These are phyloP conservation scores for Bombus terrestris DNA, from an alignment of 1,140 invertebrate genomes.

Conservation along the genomic window DNA sequence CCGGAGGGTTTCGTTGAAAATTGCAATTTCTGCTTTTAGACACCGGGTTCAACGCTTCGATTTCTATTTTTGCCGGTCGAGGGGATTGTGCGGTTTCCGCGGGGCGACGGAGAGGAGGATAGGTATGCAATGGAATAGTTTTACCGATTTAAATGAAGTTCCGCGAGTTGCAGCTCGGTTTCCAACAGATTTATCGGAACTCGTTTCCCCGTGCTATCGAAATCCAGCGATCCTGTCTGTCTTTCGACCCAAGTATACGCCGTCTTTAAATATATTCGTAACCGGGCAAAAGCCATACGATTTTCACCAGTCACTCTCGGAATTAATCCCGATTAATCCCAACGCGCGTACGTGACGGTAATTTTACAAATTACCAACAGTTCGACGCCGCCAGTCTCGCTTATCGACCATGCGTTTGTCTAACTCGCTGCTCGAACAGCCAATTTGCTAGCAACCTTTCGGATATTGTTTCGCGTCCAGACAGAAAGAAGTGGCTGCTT, in stretches of 20 bases:
- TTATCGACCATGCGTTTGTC: too few relatives aligned
- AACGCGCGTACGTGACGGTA: too few relatives aligned
- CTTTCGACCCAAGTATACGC: background rate
- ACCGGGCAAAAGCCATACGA: too few relatives aligned
- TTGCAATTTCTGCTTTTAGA: slow-evolving; percentile 19
- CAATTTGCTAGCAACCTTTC: too few relatives aligned
- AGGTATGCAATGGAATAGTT: slow-evolving; percentile 20
- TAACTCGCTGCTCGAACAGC: too few relatives aligned
- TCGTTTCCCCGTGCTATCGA: background rate
- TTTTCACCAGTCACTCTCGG: too few relatives aligned
- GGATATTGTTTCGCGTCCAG: too few relatives aligned
- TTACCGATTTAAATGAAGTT: slow-evolving; percentile 38
- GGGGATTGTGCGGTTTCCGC: slow-evolving; percentile 27
- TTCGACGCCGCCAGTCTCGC: too few relatives aligned
- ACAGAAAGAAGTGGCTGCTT: too few relatives aligned
- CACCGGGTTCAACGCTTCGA: slow-evolving; percentile 15
- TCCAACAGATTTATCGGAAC: background rate
- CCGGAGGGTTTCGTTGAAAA: background rate
- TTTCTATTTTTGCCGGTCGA: slow-evolving; percentile 25
- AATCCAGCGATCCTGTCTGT: background rate
- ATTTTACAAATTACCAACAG: too few relatives aligned
- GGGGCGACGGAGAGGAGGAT: background rate
- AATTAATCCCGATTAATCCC: too few relatives aligned
- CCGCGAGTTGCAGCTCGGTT: background rate
- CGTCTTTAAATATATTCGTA: background rate